A percentile compares a stretch with the other conserved stretches of the same genome.
Conservation (phyloP, 2,797 vertebrate species). For the Eidolon dupreanum region DNA sequence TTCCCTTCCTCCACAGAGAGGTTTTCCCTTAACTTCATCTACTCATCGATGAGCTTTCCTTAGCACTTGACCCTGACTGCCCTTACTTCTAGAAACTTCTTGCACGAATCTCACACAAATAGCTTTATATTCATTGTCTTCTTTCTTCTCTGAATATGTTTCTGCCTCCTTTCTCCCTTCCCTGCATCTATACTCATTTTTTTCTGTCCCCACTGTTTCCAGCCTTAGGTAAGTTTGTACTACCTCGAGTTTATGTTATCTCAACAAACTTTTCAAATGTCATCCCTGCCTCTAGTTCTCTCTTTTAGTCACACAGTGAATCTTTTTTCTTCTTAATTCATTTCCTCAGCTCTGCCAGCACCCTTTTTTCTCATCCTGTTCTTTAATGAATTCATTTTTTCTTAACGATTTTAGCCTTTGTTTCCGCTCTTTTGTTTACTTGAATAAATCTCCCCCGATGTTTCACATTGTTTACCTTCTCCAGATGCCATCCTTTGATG, state of each 20-base stretch:
- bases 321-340: background rate
- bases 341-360: background rate
- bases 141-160: background rate
- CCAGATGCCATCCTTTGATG: background rate
- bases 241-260: background rate
- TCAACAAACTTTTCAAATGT: background rate
- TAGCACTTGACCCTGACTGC: background rate
- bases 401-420: background rate
- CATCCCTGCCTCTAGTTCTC: background rate
- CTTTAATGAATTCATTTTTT: constrained; percentile 16
- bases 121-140: background rate
- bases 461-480: background rate
- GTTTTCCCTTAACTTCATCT: background rate
- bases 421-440: constrained; percentile 5
- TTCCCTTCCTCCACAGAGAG: background rate
- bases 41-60: background rate
- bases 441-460: background rate
- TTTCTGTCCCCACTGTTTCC: background rate
- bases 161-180: background rate
- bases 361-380: background rate
- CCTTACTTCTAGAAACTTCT: background rate
- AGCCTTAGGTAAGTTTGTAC: background rate
- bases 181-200: background rate
- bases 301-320: background rate
- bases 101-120: background rate